A percentile compares a stretch with the other conserved stretches of the same genome.
phyloP scores from a whole-genome alignment of 2,888 invertebrate genomes.

The Eilema sororculum region DNA sequence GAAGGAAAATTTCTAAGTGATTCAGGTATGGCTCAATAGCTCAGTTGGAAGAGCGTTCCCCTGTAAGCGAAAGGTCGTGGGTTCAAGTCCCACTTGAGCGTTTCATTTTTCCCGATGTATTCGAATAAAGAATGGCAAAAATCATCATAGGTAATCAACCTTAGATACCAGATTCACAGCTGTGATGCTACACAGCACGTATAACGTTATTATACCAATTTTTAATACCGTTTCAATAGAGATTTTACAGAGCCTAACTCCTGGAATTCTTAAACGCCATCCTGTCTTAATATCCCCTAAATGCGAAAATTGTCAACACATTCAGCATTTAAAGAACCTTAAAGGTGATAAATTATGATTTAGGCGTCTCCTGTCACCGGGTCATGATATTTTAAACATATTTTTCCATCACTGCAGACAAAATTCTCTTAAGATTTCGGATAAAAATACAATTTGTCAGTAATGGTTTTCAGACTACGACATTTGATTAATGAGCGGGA shows the following conservation, averaged over 20 bases:
- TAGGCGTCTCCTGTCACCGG: slow-evolving; percentile 7
- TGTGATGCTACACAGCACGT: too few relatives aligned
- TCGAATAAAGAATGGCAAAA: too few relatives aligned
- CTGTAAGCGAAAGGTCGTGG: too few relatives aligned
- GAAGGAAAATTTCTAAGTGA: too few relatives aligned
- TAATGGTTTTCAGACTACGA: slow-evolving; percentile 46
- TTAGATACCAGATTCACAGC: too few relatives aligned
- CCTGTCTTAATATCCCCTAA: neutral
- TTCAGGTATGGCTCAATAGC: too few relatives aligned
- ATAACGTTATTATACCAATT: too few relatives aligned
- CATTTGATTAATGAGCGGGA: slow-evolving; percentile 65
- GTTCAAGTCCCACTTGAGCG: too few relatives aligned
- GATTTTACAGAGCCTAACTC: neutral
- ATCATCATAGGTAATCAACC: too few relatives aligned
- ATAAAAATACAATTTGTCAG: slow-evolving; percentile 42
- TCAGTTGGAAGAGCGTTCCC: too few relatives aligned
- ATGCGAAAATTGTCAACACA: slow-evolving; percentile 8
- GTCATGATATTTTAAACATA: slow-evolving; percentile 19
- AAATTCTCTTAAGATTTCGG: slow-evolving; percentile 24
- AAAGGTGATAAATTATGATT: slow-evolving; percentile 11
- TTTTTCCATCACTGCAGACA: slow-evolving; percentile 23
- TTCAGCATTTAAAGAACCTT: slow-evolving; percentile 9
- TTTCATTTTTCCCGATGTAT: too few relatives aligned
- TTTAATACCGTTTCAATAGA: too few relatives aligned
- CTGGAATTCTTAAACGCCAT: neutral